Evolutionary conservation across 2,888 invertebrate genomes (phyloP).

Genomic region (Rhopalosiphum nymphaeae): DNA sequence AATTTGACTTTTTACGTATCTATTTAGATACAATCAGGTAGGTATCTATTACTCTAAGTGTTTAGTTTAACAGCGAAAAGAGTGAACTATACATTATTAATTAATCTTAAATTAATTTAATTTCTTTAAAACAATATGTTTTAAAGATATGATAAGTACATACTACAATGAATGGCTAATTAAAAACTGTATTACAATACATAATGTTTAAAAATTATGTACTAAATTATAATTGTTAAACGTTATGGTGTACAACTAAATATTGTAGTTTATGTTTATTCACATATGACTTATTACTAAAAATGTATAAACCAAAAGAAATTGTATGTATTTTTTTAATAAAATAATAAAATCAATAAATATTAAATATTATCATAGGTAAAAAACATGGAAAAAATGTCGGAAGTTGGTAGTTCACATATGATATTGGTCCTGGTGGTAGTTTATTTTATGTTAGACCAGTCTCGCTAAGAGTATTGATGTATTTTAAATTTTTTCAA

Average conservation of each 20-base stretch:
- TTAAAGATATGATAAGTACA: not conserved
- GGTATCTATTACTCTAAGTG: not conserved
- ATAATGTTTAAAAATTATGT: not conserved
- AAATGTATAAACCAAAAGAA: not conserved
- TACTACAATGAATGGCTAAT: not conserved
- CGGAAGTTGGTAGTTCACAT: not conserved
- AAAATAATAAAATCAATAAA: too few relatives aligned
- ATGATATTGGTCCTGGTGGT: not conserved
- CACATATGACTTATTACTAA: not conserved
- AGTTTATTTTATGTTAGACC: not conserved
- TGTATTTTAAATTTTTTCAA: not conserved
- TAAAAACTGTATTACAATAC: not conserved
- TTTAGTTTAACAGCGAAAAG: not conserved
- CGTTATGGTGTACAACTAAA: not conserved
- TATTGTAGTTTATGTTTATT: not conserved
- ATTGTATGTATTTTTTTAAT: not conserved
- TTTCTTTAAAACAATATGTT: fast-evolving
- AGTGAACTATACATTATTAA: not conserved
- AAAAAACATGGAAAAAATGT: not conserved
- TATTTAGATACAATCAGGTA: not conserved
- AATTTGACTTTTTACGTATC: not conserved
- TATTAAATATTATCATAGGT: too few relatives aligned
- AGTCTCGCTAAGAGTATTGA: not conserved
- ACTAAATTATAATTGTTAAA: not conserved
- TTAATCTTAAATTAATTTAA: not conserved